phyloP scores from a whole-genome alignment of 2,113 vertebrate genomes.

The Siniperca chuatsi region DNA sequence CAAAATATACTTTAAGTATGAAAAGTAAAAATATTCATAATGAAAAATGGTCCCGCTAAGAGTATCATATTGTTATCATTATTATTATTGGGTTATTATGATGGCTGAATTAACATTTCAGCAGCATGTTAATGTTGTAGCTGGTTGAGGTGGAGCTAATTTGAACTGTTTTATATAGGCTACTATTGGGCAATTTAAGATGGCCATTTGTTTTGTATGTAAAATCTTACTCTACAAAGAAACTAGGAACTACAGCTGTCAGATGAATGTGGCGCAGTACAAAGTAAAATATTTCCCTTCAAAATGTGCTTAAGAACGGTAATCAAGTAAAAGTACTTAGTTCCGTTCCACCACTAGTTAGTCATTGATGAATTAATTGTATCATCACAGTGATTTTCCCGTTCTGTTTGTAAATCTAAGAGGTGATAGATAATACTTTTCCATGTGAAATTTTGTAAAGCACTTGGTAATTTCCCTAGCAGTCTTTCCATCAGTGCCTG shows the following conservation, averaged over 20 bases:
- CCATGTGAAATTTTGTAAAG: conserved; percentile 9
- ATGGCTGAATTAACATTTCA: not conserved
- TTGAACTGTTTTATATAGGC: not conserved
- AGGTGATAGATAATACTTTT: not conserved
- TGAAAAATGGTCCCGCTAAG: not conserved
- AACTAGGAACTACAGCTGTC: not conserved
- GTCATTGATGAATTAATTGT: conserved; percentile 3
- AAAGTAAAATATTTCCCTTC: not conserved
- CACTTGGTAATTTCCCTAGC: conserved; percentile 52
- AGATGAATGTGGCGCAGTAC: not conserved
- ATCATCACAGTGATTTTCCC: conserved; percentile 20
- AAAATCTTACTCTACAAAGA: not conserved
- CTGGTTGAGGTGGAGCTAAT: not conserved
- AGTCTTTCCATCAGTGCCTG: conserved; percentile 31
- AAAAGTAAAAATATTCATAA: not conserved
- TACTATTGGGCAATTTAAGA: not conserved
- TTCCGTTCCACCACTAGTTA: not conserved
- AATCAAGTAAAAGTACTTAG: not conserved
- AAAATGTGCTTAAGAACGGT: not conserved
- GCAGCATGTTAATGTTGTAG: not conserved
- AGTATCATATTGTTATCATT: not conserved
- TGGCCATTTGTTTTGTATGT: not conserved
- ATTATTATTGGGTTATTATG: not conserved
- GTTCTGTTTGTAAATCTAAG: not conserved
- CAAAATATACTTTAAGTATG: not conserved